Conservation (phyloP, 2,113 vertebrate species). For the Falco punctatus region DNA sequence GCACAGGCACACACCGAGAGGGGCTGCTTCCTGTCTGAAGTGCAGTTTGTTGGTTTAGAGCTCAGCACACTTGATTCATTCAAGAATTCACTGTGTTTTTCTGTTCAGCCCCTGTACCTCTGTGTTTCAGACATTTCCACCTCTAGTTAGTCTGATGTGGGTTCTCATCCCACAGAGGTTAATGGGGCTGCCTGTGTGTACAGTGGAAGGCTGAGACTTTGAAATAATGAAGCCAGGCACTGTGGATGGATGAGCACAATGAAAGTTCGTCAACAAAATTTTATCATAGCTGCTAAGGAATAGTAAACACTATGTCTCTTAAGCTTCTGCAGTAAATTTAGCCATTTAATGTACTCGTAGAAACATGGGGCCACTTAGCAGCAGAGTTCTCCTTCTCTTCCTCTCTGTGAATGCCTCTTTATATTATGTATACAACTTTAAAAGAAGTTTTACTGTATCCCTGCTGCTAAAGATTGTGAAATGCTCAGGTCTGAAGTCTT, state of each 20-base stretch:
- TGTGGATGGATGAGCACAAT: neutral
- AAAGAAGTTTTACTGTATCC: neutral
- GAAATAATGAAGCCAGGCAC: neutral
- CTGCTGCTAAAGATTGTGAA: neutral
- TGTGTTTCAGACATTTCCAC: neutral
- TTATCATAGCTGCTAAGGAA: neutral
- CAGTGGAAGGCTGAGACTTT: neutral
- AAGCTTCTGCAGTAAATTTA: neutral
- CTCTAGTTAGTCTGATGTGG: neutral
- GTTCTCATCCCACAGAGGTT: neutral
- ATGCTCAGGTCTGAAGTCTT: neutral
- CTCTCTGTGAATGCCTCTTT: neutral
- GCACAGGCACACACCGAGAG: neutral
- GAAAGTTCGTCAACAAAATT: neutral
- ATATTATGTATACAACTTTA: neutral
- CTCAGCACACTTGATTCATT: neutral
- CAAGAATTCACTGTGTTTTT: neutral
- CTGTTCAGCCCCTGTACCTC: neutral
- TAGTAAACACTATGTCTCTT: neutral
- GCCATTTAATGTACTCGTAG: neutral
- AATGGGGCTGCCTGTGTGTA: neutral
- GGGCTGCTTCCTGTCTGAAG: neutral
- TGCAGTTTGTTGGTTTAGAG: neutral
- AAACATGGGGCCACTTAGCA: neutral
- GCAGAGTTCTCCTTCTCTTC: neutral